Conservation (phyloP, 2,888 invertebrate genomes). For the Nesidiocoris tenuis region DNA sequence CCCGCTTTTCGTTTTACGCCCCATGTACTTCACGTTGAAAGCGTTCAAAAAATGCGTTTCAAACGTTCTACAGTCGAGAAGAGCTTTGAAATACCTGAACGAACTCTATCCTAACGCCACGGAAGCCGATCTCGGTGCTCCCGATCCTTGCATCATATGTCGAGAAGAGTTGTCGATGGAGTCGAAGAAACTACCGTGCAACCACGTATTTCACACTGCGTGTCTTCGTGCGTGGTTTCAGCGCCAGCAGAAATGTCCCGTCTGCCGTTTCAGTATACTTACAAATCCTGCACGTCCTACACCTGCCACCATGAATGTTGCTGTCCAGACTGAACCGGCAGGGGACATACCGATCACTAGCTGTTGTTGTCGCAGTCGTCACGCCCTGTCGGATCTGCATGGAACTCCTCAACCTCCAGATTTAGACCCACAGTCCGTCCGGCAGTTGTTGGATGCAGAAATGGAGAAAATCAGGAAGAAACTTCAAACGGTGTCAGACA, state of each 20-base stretch:
- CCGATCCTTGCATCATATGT: constrained; percentile 98
- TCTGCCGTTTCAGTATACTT: constrained; percentile 87
- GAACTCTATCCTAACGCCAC: constrained; percentile 95
- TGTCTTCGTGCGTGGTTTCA: constrained; percentile 99
- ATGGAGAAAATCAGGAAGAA: not conserved
- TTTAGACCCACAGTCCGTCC: not conserved
- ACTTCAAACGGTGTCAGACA: not conserved
- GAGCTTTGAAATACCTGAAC: constrained; percentile 97
- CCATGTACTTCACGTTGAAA: constrained; percentile 92
- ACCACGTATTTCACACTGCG: constrained; percentile 97
- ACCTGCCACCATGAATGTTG: not conserved
- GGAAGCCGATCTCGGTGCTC: constrained; percentile 80
- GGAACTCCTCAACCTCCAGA: not conserved
- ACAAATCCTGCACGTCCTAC: constrained; percentile 50
- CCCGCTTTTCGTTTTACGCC: constrained; percentile 95
- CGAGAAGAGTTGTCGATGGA: constrained; percentile 80
- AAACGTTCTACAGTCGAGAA: constrained; percentile 94
- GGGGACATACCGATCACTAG: not conserved
- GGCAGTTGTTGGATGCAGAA: not conserved
- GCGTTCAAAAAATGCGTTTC: constrained; percentile 96
- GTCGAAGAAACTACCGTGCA: constrained; percentile 96
- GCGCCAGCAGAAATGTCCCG: constrained; percentile 98
- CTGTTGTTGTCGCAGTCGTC: not conserved
- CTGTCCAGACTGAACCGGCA: constrained; percentile 2
- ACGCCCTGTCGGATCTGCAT: not conserved